These are phyloP conservation scores for Drosophila arizonae DNA, from an alignment of 1,140 invertebrate genomes.

Conservation along the genomic window DNA sequence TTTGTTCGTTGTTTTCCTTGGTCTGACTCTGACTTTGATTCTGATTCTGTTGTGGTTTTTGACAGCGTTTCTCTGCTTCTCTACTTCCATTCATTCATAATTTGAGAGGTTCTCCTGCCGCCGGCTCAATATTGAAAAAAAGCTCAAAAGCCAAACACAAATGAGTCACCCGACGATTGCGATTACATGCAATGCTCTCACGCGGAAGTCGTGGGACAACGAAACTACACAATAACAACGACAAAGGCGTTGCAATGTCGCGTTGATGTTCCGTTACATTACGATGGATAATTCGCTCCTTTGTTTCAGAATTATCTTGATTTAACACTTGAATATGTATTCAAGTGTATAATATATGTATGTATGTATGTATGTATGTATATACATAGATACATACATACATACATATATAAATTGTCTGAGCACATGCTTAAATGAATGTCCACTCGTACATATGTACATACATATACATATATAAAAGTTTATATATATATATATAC, in stretches of 20 bases:
- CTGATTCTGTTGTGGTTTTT: slow-evolving; percentile 26
- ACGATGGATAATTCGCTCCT: slow-evolving; percentile 60
- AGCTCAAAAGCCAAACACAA: slow-evolving; percentile 34
- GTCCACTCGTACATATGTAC: no score
- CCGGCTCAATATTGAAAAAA: slow-evolving; percentile 47
- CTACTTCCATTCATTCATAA: slow-evolving; percentile 58
- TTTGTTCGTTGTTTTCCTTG: slow-evolving; percentile 29
- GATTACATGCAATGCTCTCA: slow-evolving; percentile 54
- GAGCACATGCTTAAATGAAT: no score
- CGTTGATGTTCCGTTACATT: slow-evolving; percentile 61
- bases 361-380: not conserved
- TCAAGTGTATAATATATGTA: not conserved
- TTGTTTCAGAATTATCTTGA: slow-evolving; percentile 49
- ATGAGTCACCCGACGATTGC: slow-evolving; percentile 17
- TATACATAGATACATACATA: not conserved
- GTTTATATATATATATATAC: no score
- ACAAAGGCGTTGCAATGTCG: slow-evolving; percentile 47
- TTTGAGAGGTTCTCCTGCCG: slow-evolving; percentile 43
- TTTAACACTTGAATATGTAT: not conserved
- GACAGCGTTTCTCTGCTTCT: slow-evolving; percentile 15
- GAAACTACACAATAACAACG: slow-evolving; percentile 13
- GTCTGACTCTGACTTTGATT: slow-evolving; percentile 42
- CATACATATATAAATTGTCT: no score
- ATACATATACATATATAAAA: no score
- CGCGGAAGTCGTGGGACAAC: slow-evolving; percentile 65